Evolutionary conservation across 2,113 vertebrate genomes (phyloP), one percentile per base, ranked within the genome.

Genomic region (Microtus richardsoni): DNA sequence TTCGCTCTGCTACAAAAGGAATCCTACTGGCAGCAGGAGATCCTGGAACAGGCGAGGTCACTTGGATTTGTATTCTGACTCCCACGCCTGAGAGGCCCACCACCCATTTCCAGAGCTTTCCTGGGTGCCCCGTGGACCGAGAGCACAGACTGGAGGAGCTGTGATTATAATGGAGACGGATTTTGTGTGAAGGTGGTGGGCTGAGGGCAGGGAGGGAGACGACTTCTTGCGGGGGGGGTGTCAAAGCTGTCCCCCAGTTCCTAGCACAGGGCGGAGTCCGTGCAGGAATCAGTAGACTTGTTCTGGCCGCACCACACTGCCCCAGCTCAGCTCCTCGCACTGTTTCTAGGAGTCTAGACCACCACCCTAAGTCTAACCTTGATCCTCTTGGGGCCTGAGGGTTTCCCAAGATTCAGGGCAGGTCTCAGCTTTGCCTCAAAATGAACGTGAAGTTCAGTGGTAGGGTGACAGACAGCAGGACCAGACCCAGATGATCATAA

Each of bases 121-220:
- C 0, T 22, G 28, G 77, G 36, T 66, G 44, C 36, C 64, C 14
- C 0, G 21, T 1, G 33, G 28, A 41, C 21, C 26, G 62, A 77
- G 1, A 13, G 49, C 39, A 36, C 24, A 47, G 73, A 36, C 62
- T 62, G 62, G 16, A 68, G 21, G 17, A 47, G 28, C 86, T 44
- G 0, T 0, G 2, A 64, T 64, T 64, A 66, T 6, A 8, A 78
- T 39, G 64, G 60, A 64, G 3, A 12, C 0, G 30, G 3, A 11
- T 14, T 3, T 9, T 1, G 0, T 9, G 26, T 30, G 22, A n/a
- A 83, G 60, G 11, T 22, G 41, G 49, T 6, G 33, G 49, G 49
- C 12, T 60, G 21, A 3, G 47, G 87, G 49, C 3, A 68, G 13
- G 4, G 16, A 77, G 6, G 5, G 12, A 26, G 36, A 79, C 9